Conservation (phyloP, 2,113 vertebrate genomes). For the Poeciliopsis occidentalis region DNA sequence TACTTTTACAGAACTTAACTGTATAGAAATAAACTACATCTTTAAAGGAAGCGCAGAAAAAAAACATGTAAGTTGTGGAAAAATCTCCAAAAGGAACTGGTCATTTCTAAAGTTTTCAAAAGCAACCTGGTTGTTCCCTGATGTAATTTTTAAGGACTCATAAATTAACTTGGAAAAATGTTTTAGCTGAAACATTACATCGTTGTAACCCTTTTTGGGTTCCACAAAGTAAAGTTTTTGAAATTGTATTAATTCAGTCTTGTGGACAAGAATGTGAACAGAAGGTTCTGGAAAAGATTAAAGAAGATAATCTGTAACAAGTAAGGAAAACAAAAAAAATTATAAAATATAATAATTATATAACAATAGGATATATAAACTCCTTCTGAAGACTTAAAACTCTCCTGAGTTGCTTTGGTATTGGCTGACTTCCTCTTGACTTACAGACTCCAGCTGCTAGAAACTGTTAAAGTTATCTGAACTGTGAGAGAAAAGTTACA, state of each 20-base stretch:
- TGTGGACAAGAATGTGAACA: background rate
- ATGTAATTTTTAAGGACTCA: too few relatives aligned
- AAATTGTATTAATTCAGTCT: background rate
- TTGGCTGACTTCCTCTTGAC: conserved; percentile 16
- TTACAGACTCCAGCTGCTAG: conserved; percentile 45
- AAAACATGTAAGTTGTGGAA: background rate
- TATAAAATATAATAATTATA: too few relatives aligned
- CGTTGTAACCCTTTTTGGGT: background rate
- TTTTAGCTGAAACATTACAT: background rate
- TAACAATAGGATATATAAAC: conserved; percentile 70
- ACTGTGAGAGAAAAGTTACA: conserved; percentile 14
- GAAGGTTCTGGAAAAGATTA: background rate
- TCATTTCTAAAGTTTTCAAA: background rate
- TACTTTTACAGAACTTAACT: background rate
- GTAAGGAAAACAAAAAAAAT: background rate
- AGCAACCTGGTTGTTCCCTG: too few relatives aligned
- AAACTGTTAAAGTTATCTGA: conserved; percentile 22
- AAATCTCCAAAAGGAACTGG: background rate
- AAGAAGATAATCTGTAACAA: background rate
- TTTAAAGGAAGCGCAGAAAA: background rate
- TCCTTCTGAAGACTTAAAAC: conserved; percentile 14
- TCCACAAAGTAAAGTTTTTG: background rate
- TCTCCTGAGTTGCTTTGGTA: conserved; percentile 39
- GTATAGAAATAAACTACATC: background rate
- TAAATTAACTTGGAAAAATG: too few relatives aligned